phyloP scores from a whole-genome alignment of 2,888 invertebrate genomes.

The Nemotelus pantherinus region DNA sequence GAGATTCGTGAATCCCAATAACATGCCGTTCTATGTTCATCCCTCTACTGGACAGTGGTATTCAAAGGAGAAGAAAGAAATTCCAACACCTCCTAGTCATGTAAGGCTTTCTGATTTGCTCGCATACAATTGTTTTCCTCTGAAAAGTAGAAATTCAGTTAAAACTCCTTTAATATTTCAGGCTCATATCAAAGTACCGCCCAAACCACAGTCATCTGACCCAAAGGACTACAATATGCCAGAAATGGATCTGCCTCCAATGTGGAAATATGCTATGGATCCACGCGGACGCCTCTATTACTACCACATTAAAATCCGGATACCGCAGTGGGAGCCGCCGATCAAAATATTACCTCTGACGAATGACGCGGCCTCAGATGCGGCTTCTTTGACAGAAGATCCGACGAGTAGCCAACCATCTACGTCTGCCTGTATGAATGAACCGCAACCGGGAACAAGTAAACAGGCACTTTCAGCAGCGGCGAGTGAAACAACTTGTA shows the following conservation, averaged over 20 bases:
- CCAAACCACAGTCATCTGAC: slow-evolving; percentile 57
- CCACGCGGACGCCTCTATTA: slow-evolving; percentile 87
- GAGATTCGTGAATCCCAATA: slow-evolving; percentile 56
- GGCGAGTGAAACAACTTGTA: slow-evolving; percentile 42
- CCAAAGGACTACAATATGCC: slow-evolving; percentile 62
- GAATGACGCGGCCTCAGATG: slow-evolving; percentile 59
- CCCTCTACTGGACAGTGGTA: slow-evolving; percentile 63
- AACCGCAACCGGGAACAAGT: slow-evolving; percentile 44
- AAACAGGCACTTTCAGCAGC: slow-evolving; percentile 29
- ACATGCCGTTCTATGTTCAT: slow-evolving; percentile 62
- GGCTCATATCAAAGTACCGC: slow-evolving; percentile 57
- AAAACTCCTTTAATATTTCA: slow-evolving; percentile 23
- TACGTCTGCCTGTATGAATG: neutral
- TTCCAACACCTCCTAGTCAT: slow-evolving; percentile 60
- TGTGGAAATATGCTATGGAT: slow-evolving; percentile 89
- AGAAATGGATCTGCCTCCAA: slow-evolving; percentile 76
- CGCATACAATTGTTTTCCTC: neutral
- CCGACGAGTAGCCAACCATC: neutral
- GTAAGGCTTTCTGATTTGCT: slow-evolving; percentile 49
- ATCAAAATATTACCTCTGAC: slow-evolving; percentile 59
- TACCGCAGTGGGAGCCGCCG: slow-evolving; percentile 84
- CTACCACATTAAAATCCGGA: slow-evolving; percentile 83
- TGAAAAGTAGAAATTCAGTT: neutral
- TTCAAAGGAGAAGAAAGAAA: slow-evolving; percentile 58
- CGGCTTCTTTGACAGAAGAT: neutral